Percentiles rank a stretch among this genome's conserved stretches.
Conservation (phyloP, 2,888 invertebrate genomes). For the Synanthedon vespiformis region DNA sequence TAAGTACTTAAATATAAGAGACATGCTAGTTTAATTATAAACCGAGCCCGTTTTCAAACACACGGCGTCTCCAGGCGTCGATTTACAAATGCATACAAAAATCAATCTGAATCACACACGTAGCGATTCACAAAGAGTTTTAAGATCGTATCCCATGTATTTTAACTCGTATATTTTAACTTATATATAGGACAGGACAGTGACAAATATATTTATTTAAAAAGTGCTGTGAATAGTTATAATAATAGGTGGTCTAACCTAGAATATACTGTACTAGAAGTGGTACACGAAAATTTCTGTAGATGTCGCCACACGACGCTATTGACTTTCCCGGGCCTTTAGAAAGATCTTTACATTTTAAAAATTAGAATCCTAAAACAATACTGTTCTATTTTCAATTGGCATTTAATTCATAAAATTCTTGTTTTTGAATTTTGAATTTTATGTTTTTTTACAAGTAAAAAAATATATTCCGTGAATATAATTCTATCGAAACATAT, state of each 20-base stretch:
- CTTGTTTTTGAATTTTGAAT: too few species aligned
- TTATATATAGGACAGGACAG: neutral
- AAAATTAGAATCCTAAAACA: too few species aligned
- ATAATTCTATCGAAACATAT: too few species aligned
- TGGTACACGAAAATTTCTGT: slow-evolving; percentile 11
- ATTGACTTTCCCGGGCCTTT: slow-evolving; percentile 19
- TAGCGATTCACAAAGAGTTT: neutral
- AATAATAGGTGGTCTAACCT: slow-evolving; percentile 18
- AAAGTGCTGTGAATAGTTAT: neutral
- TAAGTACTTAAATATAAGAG: slow-evolving; percentile 32
- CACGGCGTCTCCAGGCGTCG: neutral
- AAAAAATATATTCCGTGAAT: too few species aligned
- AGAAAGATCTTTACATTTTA: too few species aligned
- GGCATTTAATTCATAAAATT: too few species aligned
- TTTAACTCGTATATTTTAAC: too few species aligned
- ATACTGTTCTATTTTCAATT: too few species aligned
- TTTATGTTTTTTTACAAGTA: too few species aligned
- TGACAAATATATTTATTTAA: neutral
- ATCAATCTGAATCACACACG: neutral
- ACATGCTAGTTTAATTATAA: slow-evolving; percentile 35
- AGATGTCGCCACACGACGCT: slow-evolving; percentile 38
- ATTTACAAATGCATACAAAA: neutral
- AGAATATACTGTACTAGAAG: slow-evolving; percentile 1
- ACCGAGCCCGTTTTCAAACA: slow-evolving; percentile 22
- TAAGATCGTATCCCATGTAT: neutral